Evolutionary conservation across 2,113 vertebrate genomes (phyloP).

Genomic region (Scortum barcoo): DNA sequence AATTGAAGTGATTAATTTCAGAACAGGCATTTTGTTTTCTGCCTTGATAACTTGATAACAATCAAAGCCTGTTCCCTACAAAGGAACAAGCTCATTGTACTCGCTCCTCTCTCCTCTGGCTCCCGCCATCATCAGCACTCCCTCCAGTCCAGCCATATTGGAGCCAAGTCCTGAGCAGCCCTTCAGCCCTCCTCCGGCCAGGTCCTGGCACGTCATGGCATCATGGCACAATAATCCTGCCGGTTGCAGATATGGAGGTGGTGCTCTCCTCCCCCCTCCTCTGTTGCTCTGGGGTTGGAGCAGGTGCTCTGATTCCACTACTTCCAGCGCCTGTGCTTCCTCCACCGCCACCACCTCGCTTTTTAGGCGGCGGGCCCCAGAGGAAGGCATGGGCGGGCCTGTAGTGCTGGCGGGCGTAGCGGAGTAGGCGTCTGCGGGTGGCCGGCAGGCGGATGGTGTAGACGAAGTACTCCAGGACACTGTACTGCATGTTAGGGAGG

Average conservation of each 20-base stretch:
- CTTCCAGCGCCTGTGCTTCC: conserved; percentile 73
- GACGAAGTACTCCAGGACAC: conserved; percentile 95
- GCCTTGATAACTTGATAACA: not conserved
- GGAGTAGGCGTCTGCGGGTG: conserved; percentile 91
- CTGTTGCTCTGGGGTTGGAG: conserved; percentile 71
- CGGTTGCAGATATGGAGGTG: conserved; percentile 17
- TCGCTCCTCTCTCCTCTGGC: conserved; percentile 59
- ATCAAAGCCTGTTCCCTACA: conserved; percentile 40
- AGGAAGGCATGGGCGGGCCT: conserved; percentile 92
- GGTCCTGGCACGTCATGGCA: conserved; percentile 56
- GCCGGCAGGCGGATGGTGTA: conserved; percentile 93
- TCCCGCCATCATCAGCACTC: conserved; percentile 45
- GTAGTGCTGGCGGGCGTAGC: conserved; percentile 93
- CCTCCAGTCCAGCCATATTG: conserved; percentile 43
- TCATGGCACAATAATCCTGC: conserved; percentile 54
- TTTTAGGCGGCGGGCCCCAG: conserved; percentile 91
- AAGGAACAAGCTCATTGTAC: conserved; percentile 68
- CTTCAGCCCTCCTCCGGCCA: conserved; percentile 37
- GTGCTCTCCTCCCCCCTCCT: conserved; percentile 64
- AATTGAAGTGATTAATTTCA: not conserved
- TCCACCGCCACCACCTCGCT: conserved; percentile 67
- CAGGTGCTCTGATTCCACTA: conserved; percentile 70
- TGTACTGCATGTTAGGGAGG: conserved; percentile 95
- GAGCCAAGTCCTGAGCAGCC: conserved; percentile 20
- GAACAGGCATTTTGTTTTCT: conserved; percentile 18